These are phyloP conservation scores for Halichoerus grypus DNA, from an alignment of 2,113 vertebrate species.

Conservation along the genomic window DNA sequence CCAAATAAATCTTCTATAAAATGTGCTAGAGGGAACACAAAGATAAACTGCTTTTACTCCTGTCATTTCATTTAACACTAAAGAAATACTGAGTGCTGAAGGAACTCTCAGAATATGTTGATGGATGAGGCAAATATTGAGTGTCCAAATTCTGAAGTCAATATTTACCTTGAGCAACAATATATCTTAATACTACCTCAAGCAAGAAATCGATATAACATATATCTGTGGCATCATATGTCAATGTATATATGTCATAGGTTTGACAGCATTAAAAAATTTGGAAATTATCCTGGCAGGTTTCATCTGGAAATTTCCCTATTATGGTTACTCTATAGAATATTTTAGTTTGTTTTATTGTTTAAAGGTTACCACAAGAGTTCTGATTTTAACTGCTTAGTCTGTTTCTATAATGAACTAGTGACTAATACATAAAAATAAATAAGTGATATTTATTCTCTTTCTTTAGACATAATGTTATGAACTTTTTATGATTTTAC, in stretches of 20 bases:
- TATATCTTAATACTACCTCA: slow-evolving; percentile 65
- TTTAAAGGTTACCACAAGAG: not conserved
- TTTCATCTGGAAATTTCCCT: slow-evolving; percentile 26
- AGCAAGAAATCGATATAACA: slow-evolving; percentile 40
- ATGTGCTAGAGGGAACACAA: slow-evolving; percentile 22
- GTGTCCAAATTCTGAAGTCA: slow-evolving; percentile 65
- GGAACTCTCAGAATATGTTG: slow-evolving; percentile 53
- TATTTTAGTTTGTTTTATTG: slow-evolving; percentile 1
- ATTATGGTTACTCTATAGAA: not conserved
- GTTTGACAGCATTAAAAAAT: slow-evolving; percentile 15
- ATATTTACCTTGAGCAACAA: slow-evolving; percentile 69
- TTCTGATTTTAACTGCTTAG: not conserved
- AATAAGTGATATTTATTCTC: not conserved
- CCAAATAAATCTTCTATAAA: slow-evolving; percentile 53
- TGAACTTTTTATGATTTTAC: not conserved
- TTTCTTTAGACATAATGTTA: not conserved
- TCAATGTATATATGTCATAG: not conserved
- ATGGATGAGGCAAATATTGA: slow-evolving; percentile 72
- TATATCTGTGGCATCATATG: not conserved
- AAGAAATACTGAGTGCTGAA: slow-evolving; percentile 66
- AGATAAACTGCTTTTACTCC: slow-evolving; percentile 59
- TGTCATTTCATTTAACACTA: slow-evolving; percentile 56
- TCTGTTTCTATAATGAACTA: slow-evolving; percentile 47
- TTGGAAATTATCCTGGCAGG: not conserved
- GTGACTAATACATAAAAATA: not conserved